These are phyloP conservation scores for Bambusicola thoracicus DNA, from an alignment of 2,113 vertebrate genomes.

Conservation along the genomic window DNA sequence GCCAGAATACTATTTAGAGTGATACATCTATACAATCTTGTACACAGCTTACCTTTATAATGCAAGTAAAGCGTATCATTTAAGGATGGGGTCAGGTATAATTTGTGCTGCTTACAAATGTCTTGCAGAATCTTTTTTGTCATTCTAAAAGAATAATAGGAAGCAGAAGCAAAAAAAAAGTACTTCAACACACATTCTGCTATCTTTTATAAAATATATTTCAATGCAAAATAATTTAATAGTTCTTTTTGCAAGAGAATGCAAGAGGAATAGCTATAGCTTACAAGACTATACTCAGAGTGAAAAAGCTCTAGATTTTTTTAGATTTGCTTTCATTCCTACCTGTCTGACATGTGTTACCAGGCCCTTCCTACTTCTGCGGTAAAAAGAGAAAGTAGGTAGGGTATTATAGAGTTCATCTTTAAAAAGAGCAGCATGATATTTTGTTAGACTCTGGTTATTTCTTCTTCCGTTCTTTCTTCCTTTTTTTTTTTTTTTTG, in stretches of 20 bases:
- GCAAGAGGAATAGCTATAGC: not conserved
- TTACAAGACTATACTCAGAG: not conserved
- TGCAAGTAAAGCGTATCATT: constrained; percentile 94
- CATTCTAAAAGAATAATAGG: constrained; percentile 78
- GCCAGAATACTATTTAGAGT: not conserved
- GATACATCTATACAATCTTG: not conserved
- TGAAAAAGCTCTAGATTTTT: not conserved
- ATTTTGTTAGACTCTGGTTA: not conserved
- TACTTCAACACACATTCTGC: not conserved
- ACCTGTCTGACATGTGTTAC: not conserved
- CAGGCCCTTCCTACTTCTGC: not conserved
- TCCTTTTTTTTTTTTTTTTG: rapidly evolving
- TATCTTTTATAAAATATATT: not conserved
- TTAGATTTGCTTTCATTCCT: not conserved
- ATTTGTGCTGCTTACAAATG: constrained; percentile 89
- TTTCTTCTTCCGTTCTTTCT: not conserved
- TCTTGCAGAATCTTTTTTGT: constrained; percentile 88
- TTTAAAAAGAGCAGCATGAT: not conserved
- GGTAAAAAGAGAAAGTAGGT: not conserved
- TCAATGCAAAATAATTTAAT: not conserved
- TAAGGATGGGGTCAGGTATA: constrained; percentile 87
- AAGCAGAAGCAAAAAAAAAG: not conserved
- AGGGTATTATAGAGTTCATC: not conserved
- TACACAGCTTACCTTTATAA: constrained; percentile 85
- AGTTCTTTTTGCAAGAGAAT: not conserved